Evolutionary conservation across 2,888 invertebrate genomes (phyloP).

Genomic region (Neria commutata): DNA sequence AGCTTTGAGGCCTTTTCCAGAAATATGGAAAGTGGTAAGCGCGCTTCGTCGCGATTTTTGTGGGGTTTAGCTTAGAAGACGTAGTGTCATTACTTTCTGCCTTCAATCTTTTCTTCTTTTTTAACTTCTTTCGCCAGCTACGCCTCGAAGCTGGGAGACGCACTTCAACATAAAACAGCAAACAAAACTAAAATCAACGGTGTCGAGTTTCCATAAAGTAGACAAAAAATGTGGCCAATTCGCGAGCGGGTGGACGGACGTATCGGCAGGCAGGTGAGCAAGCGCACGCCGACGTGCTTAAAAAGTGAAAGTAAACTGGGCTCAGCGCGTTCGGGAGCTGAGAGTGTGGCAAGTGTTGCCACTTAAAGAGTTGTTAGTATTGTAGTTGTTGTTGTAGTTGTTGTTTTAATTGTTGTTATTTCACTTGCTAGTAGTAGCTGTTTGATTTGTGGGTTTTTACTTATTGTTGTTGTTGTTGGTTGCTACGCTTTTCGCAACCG

Average conservation of each 20-base stretch:
- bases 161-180: constrained; percentile 15
- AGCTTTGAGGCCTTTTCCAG: too few relatives aligned
- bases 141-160: too few relatives aligned
- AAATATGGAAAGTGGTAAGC: too few relatives aligned
- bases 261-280: constrained; percentile 11
- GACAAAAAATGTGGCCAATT: not conserved
- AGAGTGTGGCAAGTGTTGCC: not conserved
- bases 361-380: not conserved
- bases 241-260: too few relatives aligned
- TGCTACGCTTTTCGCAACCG: constrained; percentile 11
- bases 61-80: too few relatives aligned
- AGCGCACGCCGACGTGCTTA: constrained; percentile 19
- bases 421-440: constrained; percentile 2
- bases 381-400: not conserved
- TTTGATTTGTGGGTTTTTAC: not conserved
- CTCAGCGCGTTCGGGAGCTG: not conserved
- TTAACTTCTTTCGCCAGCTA: too few relatives aligned
- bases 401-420: not conserved
- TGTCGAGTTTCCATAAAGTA: not conserved
- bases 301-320: constrained; percentile 46
- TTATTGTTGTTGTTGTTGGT: not conserved
- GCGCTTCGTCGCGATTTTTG: too few relatives aligned
- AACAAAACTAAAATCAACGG: constrained; percentile 12
- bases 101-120: too few relatives aligned
- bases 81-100: too few relatives aligned